These are phyloP conservation scores for Drosophila yooni DNA, from an alignment of 2,888 invertebrate species.

Conservation along the genomic window DNA sequence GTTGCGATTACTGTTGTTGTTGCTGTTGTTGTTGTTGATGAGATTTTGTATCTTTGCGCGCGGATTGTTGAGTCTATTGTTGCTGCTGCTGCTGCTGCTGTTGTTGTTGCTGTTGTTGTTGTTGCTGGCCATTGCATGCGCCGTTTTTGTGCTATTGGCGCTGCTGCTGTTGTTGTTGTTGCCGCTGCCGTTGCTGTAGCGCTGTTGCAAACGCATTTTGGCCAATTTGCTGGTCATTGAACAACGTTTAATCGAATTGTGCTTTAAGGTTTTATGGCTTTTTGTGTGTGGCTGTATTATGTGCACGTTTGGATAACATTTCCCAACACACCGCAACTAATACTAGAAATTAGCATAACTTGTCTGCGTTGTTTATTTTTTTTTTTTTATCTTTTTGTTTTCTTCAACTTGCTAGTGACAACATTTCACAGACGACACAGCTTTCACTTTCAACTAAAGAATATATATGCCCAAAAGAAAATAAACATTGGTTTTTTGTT, in stretches of 20 bases:
- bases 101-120: slow-evolving; percentile 27
- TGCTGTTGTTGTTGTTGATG: slow-evolving; percentile 40
- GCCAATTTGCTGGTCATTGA: slow-evolving; percentile 40
- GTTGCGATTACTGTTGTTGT: slow-evolving; percentile 45
- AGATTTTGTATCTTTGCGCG: slow-evolving; percentile 48
- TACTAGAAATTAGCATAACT: slow-evolving; percentile 60
- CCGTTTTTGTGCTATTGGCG: slow-evolving; percentile 35
- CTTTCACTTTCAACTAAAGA: slow-evolving; percentile 75
- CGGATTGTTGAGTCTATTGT: slow-evolving; percentile 34
- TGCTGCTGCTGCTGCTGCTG: slow-evolving; percentile 25
- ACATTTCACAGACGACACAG: slow-evolving; percentile 54
- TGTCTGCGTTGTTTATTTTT: slow-evolving; percentile 30
- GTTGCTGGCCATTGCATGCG: slow-evolving; percentile 40
- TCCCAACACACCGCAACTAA: slow-evolving; percentile 19
- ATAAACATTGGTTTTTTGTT: slow-evolving; percentile 49
- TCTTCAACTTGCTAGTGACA: slow-evolving; percentile 49
- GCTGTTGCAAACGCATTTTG: slow-evolving; percentile 73
- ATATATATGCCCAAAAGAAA: slow-evolving; percentile 59
- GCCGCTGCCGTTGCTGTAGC: slow-evolving; percentile 45
- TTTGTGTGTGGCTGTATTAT: slow-evolving; percentile 4
- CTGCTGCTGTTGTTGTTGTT: slow-evolving; percentile 27
- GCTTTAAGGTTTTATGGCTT: slow-evolving; percentile 17
- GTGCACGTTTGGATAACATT: slow-evolving; percentile 31
- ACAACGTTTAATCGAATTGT: slow-evolving; percentile 23
- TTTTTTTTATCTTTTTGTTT: slow-evolving; percentile 21